Base-by-base conservation (phyloP, 2,888 invertebrate species). In the Drosophila siamana region DNA sequence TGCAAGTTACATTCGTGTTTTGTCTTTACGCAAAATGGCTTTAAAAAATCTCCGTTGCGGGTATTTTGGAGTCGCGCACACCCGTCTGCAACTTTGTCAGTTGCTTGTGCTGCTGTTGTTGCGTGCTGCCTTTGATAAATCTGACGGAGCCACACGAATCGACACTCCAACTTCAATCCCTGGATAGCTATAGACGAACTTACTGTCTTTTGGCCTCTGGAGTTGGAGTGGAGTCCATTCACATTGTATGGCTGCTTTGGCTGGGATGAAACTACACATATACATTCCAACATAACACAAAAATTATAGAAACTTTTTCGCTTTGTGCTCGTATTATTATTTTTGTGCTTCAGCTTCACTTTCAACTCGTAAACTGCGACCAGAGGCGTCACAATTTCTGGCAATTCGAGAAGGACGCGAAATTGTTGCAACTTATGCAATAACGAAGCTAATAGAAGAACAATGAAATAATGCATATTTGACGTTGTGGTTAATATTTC, bases 91-190 rank as follows among this genome's bases (percentile, higher is more conserved):
- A n/a, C n/a, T n/a, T n/a, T n/a, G n/a, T n/a, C n/a, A n/a, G 68
- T 82, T 57, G 88, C 79, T n/a, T n/a, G n/a, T 84, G 87, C 52
- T 69, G 67, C 69, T 28, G 28, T 9, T 16, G 68, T 82, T 57
- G 88, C 83, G 87, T 85, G 87, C 54, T 71, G 69, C 72, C 51
- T 51, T 69, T 85, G 73, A 87, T 87, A 81, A 81, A 87, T 81
- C 82, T 87, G 43, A 41, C 47, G 36, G 38, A 16, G 43, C 33
- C 44, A 69, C 62, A 69, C 66, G 67, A 77, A 80, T 69, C 84
- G 78, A 80, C 75, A 78, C 75, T 83, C 77, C 76, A 83, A 71
- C 67, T 68, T 62, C 66, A 72, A 66, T 67, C 82, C 82, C 88
- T 44, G 44, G 75, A 62, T 68, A 52, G 66, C 73, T 56, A 79